These are phyloP conservation scores for Corticium candelabrum DNA, from an alignment of 37 sponge, comb jelly and placozoan genomes.

Conservation along the genomic window DNA sequence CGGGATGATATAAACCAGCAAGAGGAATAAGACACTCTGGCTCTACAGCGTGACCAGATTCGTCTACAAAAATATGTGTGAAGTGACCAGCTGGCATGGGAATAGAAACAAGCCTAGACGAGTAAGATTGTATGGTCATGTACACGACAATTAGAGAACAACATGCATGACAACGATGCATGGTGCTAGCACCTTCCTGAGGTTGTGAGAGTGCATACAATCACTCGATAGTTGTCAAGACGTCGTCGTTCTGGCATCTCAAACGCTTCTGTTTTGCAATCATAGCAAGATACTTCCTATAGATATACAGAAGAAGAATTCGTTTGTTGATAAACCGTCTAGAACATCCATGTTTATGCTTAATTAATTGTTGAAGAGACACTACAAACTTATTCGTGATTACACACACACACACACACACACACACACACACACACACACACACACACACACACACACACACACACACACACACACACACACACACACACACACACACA, in stretches of 20 bases:
- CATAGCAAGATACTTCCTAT: conserved; percentile 1
- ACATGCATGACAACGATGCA: neutral
- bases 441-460: too few relatives aligned
- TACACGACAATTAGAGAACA: too few relatives aligned
- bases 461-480: too few relatives aligned
- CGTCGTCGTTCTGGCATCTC: neutral
- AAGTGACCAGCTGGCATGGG: conserved; percentile 40
- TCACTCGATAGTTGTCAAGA: neutral
- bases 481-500: too few relatives aligned
- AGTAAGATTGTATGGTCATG: neutral
- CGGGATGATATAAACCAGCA: conserved; percentile 18
- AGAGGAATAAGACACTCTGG: conserved; percentile 55
- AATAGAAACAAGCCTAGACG: neutral
- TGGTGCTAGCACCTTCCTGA: neutral
- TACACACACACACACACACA: too few relatives aligned
- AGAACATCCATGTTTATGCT: too few relatives aligned
- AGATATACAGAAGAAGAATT: too few relatives aligned
- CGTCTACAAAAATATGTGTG: conserved; percentile 68
- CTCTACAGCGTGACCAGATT: conserved; percentile 71
- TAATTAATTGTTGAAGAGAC: too few relatives aligned
- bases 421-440: too few relatives aligned
- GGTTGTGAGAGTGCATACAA: neutral
- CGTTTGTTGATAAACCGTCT: too few relatives aligned
- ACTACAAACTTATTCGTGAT: too few relatives aligned
- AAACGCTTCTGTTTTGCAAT: neutral